These are phyloP conservation scores for Triops cancriformis DNA, from an alignment of 1,140 invertebrate genomes.

Conservation along the genomic window DNA sequence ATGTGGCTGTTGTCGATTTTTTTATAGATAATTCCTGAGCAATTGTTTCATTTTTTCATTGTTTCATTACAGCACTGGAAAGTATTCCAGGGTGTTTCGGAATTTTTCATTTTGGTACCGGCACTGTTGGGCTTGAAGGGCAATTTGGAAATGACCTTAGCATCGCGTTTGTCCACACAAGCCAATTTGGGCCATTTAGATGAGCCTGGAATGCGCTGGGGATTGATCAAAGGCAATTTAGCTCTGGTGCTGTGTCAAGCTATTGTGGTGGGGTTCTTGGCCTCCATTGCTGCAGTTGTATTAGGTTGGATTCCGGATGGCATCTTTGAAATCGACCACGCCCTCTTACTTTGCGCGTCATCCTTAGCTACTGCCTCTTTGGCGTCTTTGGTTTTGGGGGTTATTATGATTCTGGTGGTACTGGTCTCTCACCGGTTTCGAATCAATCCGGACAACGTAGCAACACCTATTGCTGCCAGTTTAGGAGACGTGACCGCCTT, in stretches of 20 bases:
- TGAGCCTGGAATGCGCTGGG: constrained; percentile 52
- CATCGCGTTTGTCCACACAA: constrained; percentile 83
- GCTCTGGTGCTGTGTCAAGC: constrained; percentile 83
- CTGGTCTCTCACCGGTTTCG: constrained; percentile 62
- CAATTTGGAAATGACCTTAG: constrained; percentile 95
- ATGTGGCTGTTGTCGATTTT: constrained; percentile 19
- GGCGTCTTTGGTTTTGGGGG: constrained; percentile 76
- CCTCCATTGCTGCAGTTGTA: constrained; percentile 72
- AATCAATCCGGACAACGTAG: constrained; percentile 94
- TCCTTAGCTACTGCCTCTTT: constrained; percentile 82
- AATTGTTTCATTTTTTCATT: too few species aligned
- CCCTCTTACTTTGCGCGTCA: constrained; percentile 73
- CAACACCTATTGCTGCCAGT: constrained; percentile 92
- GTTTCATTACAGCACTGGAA: constrained; percentile 60
- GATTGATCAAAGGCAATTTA: constrained; percentile 74
- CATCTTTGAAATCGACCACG: constrained; percentile 70
- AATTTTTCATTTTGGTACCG: constrained; percentile 88
- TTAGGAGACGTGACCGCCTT: constrained; percentile 87
- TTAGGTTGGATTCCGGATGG: constrained; percentile 74
- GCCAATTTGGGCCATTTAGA: constrained; percentile 75
- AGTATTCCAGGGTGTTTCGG: constrained; percentile 73
- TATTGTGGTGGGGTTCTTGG: constrained; percentile 83
- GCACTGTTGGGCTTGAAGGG: constrained; percentile 92
- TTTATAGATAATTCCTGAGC: too few species aligned
- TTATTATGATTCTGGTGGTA: constrained; percentile 73